Conservation (phyloP, 2,888 invertebrate genomes). For the Creontiades dilutus region DNA sequence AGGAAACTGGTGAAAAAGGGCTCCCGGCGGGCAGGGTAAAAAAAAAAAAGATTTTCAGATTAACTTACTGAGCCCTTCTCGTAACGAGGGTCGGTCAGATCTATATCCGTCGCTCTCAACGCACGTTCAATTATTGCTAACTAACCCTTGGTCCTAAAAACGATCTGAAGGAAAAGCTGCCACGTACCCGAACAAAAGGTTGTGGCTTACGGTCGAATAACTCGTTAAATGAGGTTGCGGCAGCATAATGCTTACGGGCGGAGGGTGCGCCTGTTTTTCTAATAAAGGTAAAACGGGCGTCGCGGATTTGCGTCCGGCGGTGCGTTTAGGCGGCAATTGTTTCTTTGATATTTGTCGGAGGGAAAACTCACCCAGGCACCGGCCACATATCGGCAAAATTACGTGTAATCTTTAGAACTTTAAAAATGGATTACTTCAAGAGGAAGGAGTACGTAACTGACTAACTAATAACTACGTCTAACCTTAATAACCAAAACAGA, state of each 20-base stretch:
- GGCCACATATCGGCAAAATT: not conserved
- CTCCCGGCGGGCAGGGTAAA: not conserved
- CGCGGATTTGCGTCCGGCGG: constrained; percentile 35
- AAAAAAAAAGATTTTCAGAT: constrained; percentile 35
- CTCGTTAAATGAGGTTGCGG: constrained; percentile 38
- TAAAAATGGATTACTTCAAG: not conserved
- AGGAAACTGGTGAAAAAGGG: not conserved
- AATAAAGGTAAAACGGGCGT: not conserved
- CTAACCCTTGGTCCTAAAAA: not conserved
- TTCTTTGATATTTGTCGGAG: constrained; percentile 9
- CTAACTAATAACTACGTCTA: not conserved
- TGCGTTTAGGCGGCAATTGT: not conserved
- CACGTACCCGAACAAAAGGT: constrained; percentile 19
- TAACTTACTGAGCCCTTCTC: constrained; percentile 54
- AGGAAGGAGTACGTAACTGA: not conserved
- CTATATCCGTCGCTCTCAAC: not conserved
- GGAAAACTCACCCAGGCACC: not conserved
- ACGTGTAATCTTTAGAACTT: not conserved
- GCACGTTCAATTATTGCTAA: constrained; percentile 48
- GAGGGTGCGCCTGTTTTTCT: constrained; percentile 10
- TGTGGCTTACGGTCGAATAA: constrained; percentile 34
- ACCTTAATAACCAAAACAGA: not conserved
- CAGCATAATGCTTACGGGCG: constrained; percentile 3
- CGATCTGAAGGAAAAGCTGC: constrained; percentile 28
- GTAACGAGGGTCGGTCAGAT: constrained; percentile 14